phyloP scores from a whole-genome alignment of 2,888 invertebrate species.

The Stramonita haemastoma region DNA sequence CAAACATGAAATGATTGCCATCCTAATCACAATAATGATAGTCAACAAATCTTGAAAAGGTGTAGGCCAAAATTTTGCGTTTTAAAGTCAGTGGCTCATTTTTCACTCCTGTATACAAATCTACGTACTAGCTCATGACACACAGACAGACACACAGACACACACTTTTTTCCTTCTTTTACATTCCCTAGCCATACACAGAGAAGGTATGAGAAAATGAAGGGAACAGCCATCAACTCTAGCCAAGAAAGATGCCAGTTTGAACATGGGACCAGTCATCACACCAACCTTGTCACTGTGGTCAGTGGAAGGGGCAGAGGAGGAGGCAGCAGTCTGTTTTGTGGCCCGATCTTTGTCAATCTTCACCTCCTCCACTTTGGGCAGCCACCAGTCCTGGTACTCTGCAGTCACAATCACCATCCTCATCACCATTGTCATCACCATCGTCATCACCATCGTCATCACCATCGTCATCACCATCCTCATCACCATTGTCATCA shows the following conservation, averaged over 20 bases:
- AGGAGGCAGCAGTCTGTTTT: slow-evolving; percentile 16
- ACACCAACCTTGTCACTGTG: slow-evolving; percentile 37
- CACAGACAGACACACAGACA: neutral
- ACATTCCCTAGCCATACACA: neutral
- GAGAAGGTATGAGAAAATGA: neutral
- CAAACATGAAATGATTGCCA: no score
- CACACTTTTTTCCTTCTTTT: neutral
- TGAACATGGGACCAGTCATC: neutral
- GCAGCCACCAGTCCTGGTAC: slow-evolving; percentile 67
- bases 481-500: no score
- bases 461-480: no score
- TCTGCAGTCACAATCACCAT: slow-evolving; percentile 44
- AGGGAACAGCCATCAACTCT: neutral
- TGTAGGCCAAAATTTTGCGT: no score
- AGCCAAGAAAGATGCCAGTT: neutral
- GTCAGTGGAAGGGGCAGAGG: neutral
- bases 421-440: no score
- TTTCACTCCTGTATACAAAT: no score
- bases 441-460: neutral
- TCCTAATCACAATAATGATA: no score
- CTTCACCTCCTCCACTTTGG: slow-evolving; percentile 58
- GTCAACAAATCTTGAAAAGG: no score
- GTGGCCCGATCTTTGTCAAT: slow-evolving; percentile 49
- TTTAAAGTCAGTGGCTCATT: no score
- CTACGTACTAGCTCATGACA: neutral